Conservation (phyloP, 2,113 vertebrate species). For the Sphyrna mokarran region DNA sequence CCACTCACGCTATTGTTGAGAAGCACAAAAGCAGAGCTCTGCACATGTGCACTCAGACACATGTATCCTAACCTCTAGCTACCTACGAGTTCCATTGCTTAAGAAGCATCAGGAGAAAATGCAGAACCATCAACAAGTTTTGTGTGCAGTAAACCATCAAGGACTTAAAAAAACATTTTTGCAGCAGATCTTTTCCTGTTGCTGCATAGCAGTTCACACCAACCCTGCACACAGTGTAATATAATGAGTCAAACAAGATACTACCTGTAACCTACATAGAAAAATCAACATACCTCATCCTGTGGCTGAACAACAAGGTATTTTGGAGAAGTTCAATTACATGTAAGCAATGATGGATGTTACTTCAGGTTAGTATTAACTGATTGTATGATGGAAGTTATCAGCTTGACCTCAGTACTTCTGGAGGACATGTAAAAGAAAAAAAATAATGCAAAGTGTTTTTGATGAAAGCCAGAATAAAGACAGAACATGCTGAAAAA, state of each 20-base stretch:
- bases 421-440: neutral
- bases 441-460: neutral
- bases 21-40: neutral
- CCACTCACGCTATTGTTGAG: neutral
- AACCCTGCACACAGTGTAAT: too few species aligned
- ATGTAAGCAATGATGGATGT: neutral
- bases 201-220: neutral
- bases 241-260: neutral
- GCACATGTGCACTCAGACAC: neutral
- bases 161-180: too few species aligned
- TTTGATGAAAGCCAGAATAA: too few species aligned
- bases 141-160: neutral
- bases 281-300: conserved; percentile 2
- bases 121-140: neutral
- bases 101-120: neutral
- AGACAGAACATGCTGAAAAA: too few species aligned
- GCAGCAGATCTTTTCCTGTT: neutral
- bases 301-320: neutral
- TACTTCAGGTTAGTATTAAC: neutral
- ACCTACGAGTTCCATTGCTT: neutral
- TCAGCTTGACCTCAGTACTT: neutral
- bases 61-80: neutral
- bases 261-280: neutral
- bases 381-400: neutral
- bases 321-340: neutral